A percentile compares a stretch with the other conserved stretches of the same genome.
These are phyloP conservation scores for Leucophenga maculata DNA, from an alignment of 2,888 invertebrate species.

Conservation along the genomic window DNA sequence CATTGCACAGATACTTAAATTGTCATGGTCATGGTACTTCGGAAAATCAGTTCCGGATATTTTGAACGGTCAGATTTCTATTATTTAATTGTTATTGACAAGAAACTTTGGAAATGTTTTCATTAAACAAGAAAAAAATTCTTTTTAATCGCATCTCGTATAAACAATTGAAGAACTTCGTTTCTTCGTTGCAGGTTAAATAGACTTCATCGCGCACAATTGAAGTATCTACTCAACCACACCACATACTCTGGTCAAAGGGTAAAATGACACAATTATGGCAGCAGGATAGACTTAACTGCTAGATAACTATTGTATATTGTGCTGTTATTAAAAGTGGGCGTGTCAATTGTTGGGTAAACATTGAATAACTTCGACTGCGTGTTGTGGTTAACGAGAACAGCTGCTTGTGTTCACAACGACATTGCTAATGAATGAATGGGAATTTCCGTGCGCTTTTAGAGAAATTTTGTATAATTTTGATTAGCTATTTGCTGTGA, in stretches of 20 bases:
- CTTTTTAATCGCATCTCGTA: slow-evolving; percentile 2
- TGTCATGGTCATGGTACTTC: no score
- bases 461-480: no score
- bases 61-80: no score
- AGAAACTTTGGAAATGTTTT: no score
- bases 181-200: no score
- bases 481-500: no score
- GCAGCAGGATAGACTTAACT: slow-evolving; percentile 33
- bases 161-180: slow-evolving; percentile 51
- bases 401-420: slow-evolving; percentile 60
- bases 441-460: slow-evolving; percentile 41
- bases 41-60: no score
- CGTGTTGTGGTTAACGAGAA: slow-evolving; percentile 53
- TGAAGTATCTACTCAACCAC: not conserved
- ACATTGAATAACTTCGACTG: slow-evolving; percentile 58
- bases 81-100: no score
- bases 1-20: no score
- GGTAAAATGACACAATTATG: slow-evolving; percentile 63
- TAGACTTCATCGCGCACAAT: not conserved
- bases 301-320: not conserved
- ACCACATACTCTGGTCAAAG: slow-evolving; percentile 36
- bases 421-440: slow-evolving; percentile 36
- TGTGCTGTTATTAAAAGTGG: slow-evolving; percentile 46
- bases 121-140: no score
- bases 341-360: slow-evolving; percentile 67